Percentiles rank a stretch among this genome's conserved stretches.
phyloP scores from a whole-genome alignment of 2,113 vertebrate genomes.

The Callaeas wilsoni region DNA sequence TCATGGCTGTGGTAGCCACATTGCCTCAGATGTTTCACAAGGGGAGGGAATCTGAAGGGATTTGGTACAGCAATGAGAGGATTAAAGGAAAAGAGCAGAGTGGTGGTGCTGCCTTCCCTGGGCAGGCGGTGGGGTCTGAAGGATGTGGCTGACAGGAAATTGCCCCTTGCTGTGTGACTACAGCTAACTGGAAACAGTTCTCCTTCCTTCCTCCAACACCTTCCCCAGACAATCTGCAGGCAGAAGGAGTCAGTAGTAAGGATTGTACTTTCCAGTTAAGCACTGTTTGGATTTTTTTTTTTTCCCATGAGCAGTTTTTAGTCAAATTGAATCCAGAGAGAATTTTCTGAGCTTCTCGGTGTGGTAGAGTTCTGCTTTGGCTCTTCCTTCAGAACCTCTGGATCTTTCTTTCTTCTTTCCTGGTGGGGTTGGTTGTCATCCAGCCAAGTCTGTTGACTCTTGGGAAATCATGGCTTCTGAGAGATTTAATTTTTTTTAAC shows the following conservation, averaged over 20 bases:
- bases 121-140: neutral
- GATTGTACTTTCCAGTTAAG: neutral
- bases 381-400: neutral
- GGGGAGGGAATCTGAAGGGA: neutral
- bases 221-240: neutral
- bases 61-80: neutral
- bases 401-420: neutral
- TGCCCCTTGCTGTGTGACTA: neutral
- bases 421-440: neutral
- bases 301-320: neutral
- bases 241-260: neutral
- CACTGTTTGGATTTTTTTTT: neutral
- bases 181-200: neutral
- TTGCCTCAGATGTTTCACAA: neutral
- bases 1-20: neutral
- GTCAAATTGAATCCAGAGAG: neutral
- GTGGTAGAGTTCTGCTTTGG: neutral
- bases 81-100: neutral
- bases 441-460: neutral
- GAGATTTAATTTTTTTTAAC: neutral
- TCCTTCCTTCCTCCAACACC: neutral
- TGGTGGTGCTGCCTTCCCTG: neutral
- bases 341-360: neutral
- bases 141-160: neutral
- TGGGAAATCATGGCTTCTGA: neutral